Evolutionary conservation across 2,888 invertebrate species (phyloP).

Genomic region (Leptinotarsa tumamoca): DNA sequence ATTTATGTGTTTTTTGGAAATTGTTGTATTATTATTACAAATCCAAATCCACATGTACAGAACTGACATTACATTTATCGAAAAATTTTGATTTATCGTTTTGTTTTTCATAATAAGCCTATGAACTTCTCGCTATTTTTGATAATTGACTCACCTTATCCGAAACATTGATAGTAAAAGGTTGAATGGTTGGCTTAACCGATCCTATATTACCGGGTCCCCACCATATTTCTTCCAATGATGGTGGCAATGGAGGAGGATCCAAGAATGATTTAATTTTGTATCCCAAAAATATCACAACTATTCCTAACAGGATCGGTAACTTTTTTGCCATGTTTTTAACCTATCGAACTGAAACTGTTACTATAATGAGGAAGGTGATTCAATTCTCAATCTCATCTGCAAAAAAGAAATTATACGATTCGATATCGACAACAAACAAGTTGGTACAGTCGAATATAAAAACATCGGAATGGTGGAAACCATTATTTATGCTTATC

Average conservation of each 20-base stretch:
- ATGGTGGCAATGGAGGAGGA: slow-evolving; percentile 48
- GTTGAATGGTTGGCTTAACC: slow-evolving; percentile 69
- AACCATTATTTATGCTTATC: too few relatives aligned
- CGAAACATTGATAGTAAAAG: slow-evolving; percentile 72
- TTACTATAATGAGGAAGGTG: not conserved
- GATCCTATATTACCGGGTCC: slow-evolving; percentile 69
- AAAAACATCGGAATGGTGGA: too few relatives aligned
- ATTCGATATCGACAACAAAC: too few relatives aligned
- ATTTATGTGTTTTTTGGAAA: too few relatives aligned
- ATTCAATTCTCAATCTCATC: not conserved
- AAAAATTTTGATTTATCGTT: too few relatives aligned
- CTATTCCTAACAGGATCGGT: not conserved
- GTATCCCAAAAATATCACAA: slow-evolving; percentile 26
- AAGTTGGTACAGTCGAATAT: too few relatives aligned
- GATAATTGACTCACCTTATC: slow-evolving; percentile 68
- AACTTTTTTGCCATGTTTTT: slow-evolving; percentile 23
- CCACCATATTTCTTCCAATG: slow-evolving; percentile 70
- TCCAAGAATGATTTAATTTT: slow-evolving; percentile 22
- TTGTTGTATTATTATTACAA: too few relatives aligned
- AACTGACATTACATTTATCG: too few relatives aligned
- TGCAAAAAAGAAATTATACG: too few relatives aligned
- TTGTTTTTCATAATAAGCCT: too few relatives aligned
- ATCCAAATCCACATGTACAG: too few relatives aligned
- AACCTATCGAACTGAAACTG: not conserved
- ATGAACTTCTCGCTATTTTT: too few relatives aligned